Evolutionary conservation across 1,140 invertebrate species (phyloP), one percentile per base, ranked within the genome.

Genomic region (Euwallacea similis): DNA sequence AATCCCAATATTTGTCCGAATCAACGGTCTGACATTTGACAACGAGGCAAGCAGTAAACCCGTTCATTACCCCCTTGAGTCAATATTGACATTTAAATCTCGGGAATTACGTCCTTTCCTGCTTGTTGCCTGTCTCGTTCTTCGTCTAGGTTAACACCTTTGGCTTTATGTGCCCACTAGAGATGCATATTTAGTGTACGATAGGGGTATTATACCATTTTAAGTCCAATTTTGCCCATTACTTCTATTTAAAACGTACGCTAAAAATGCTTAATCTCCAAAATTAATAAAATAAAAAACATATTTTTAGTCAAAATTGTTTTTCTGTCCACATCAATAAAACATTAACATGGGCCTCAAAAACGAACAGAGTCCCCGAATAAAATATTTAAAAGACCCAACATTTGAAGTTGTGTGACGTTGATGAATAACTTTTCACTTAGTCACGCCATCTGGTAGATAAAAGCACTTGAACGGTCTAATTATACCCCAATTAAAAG

Each of bases 1-100:
- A 64, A 9, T 50, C 50, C 62, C 43, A 64, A 64, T 64, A 64
- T 64, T 64, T 64, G 42, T 21, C 42, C 62, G 50, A 64, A 47
- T 64, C 44, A 50, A 33, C 42, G 62, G 56, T 56, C 53, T 66
- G 65, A 56, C 65, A 66, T 66, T 66, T 66, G 65, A 66, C 65
- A 66, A 46, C 50, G 46, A 21, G 11, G 42, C 11, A 56, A 66
- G 65, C 65, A 44, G 13, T 66, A 66, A 66, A 66, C 53, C 65
- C 65, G 65, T 66, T 66, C 65, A 66, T 66, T 66, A 66, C 65
- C 65, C 65, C 42, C 65, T 42, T 56, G 65, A 58, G 65, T 66
- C 65, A 56, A 56, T 66, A 66, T 66, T 66, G 65, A 66, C 65
- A 66, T 66, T 66, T 58, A 66, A 66, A 66, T 66, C 54, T 46